Base-by-base conservation (phyloP, 2,888 invertebrate genomes). In the Trissoscelio sp. region DNA sequence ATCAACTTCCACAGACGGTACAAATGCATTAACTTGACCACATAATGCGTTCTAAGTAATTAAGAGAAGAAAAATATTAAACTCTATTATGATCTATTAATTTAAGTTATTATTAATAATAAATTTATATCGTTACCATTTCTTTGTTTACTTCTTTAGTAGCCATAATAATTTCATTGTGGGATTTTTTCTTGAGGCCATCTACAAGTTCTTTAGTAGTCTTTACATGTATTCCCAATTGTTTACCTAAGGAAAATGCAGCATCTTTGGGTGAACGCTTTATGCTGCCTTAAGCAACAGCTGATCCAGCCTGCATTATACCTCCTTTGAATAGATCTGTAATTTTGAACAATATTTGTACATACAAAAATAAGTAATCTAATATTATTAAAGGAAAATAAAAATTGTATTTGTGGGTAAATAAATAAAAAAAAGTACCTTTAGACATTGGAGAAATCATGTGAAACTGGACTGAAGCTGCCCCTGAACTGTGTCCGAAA, bases 391-490 rank as follows among this genome's bases (percentile, higher is more conserved):
- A n/a, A n/a, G n/a, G 6, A 3, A 24, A 58, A 37, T 1, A 14
- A 51, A 39, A 62, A n/a, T n/a, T n/a, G 28, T 28, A 28, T 28
- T 28, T 46, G 39, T 24, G n/a, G n/a, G n/a, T n/a, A n/a, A 6
- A 24, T 24, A 14, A 3, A 42, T 42, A 16, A 48, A 48, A 1
- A 22, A 22, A 48, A 48, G 3, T 48, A 89, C 89, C 89, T 74
- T 86, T 82, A 0, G 90, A 90, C 89, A 90, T 89, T 0, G 89
- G 89, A 1, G 90, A 90, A 44, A 89, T 4, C 87, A 89, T 86
- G 51, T 89, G 90, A 53, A 87, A 88, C 22, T 88, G 87, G 37
- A 87, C 88, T 1, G 87, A 82, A 1, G 87, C 85, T 14, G 70
- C 85, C 2, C 90, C 90, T 0, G 88, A 79, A 42, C 85, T 86